Conservation (phyloP, 2,888 invertebrate genomes). For the Sepioteuthis lessoniana region DNA sequence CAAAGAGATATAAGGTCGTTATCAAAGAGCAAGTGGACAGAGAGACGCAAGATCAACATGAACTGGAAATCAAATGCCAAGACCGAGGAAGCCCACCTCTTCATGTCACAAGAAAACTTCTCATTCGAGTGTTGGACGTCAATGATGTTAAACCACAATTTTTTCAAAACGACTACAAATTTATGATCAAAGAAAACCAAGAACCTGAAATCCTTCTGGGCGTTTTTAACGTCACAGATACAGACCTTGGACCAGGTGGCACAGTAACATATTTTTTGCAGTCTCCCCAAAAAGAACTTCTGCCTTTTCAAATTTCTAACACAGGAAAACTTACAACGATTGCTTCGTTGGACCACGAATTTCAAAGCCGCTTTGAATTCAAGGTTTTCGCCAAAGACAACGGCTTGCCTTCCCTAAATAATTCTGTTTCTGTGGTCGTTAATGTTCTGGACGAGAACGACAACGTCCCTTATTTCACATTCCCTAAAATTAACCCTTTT, state of each 20-base stretch:
- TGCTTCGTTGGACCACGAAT: not conserved
- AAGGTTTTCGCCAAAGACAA: not conserved
- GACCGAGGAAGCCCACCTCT: not conserved
- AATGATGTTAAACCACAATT: not conserved
- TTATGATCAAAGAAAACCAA: not conserved
- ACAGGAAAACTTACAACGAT: not conserved
- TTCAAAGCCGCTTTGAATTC: not conserved
- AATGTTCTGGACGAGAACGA: not conserved
- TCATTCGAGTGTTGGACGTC: not conserved
- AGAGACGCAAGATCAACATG: not conserved
- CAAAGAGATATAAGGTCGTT: not conserved
- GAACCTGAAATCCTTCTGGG: not conserved
- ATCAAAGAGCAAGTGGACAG: not conserved
- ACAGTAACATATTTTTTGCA: not conserved
- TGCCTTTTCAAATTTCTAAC: not conserved
- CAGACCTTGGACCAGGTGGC: not conserved
- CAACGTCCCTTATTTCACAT: not conserved
- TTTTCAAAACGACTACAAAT: not conserved
- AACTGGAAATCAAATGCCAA: not conserved
- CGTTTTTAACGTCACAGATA: not conserved
- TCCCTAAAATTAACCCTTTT: not conserved
- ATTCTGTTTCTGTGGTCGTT: not conserved
- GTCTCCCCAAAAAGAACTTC: not conserved
- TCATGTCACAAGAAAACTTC: not conserved
- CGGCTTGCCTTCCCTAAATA: not conserved